Conservation (phyloP, 2,888 invertebrate species). For the Andrena haemorrhoa region DNA sequence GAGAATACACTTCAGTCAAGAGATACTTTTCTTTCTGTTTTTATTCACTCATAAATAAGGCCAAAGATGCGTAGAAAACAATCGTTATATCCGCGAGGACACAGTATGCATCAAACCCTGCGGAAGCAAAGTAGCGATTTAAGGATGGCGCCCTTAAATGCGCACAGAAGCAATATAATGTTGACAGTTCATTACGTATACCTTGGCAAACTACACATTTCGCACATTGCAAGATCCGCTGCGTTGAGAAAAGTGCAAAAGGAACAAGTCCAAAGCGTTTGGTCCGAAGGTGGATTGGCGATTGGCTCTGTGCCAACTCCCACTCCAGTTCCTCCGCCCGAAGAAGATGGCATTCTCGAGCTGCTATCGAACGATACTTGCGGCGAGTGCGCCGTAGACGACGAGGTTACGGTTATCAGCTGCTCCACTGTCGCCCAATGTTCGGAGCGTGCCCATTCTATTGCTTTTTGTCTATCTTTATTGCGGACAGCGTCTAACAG, state of each 20-base stretch:
- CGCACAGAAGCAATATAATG: slow-evolving; percentile 58
- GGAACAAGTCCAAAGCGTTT: slow-evolving; percentile 93
- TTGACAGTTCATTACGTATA: slow-evolving; percentile 76
- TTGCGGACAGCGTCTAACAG: slow-evolving; percentile 91
- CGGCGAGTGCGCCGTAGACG: slow-evolving; percentile 80
- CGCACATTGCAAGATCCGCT: slow-evolving; percentile 91
- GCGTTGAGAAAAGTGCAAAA: slow-evolving; percentile 98
- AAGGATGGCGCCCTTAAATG: slow-evolving; percentile 60
- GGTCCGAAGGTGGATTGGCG: slow-evolving; percentile 80
- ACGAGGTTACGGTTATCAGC: slow-evolving; percentile 88
- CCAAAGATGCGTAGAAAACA: slow-evolving; percentile 76
- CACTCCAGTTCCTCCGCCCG: slow-evolving; percentile 64
- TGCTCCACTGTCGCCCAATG: slow-evolving; percentile 95
- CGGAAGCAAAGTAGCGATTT: slow-evolving; percentile 68
- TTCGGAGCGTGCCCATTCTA: slow-evolving; percentile 92
- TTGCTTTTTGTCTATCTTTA: slow-evolving; percentile 90
- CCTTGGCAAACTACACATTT: slow-evolving; percentile 96
- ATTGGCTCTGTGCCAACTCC: slow-evolving; percentile 78
- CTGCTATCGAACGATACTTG: slow-evolving; percentile 74
- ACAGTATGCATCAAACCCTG: slow-evolving; percentile 73
- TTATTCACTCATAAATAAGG: slow-evolving; percentile 77
- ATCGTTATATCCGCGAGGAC: slow-evolving; percentile 73
- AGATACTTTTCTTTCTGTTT: slow-evolving; percentile 58
- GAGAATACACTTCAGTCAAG: slow-evolving; percentile 52
- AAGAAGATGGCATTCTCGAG: slow-evolving; percentile 72